A percentile compares a stretch with the other conserved stretches of the same genome.
These are phyloP conservation scores for Clarias gariepinus DNA, from an alignment of 2,113 vertebrate species.

Conservation along the genomic window DNA sequence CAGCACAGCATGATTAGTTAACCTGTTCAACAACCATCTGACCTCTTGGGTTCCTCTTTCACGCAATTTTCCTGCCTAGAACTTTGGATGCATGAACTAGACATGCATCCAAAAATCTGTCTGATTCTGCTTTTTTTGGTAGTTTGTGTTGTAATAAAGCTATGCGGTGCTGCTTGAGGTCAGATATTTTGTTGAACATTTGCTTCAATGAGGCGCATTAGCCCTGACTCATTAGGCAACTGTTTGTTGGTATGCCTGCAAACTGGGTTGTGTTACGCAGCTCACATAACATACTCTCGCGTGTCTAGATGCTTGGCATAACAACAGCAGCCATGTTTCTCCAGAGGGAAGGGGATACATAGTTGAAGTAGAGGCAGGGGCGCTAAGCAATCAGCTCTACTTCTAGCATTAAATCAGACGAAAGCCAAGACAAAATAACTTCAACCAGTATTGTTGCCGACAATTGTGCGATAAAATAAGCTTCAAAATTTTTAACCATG, in stretches of 20 bases:
- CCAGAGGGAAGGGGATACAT: constrained; percentile 25
- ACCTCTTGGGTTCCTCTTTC: constrained; percentile 1
- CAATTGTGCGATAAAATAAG: not conserved
- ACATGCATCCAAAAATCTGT: not conserved
- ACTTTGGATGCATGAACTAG: not conserved
- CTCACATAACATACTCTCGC: constrained; percentile 50
- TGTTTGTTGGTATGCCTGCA: constrained; percentile 43
- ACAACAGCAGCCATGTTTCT: constrained; percentile 38
- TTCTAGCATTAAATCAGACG: not conserved
- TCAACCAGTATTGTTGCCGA: not conserved
- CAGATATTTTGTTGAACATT: constrained; percentile 30
- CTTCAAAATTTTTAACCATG: too few relatives aligned
- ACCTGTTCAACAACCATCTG: constrained; percentile 18
- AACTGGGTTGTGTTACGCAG: constrained; percentile 44
- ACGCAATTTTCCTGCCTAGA: not conserved
- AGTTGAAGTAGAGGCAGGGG: constrained; percentile 14
- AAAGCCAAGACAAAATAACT: not conserved
- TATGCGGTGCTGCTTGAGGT: not conserved
- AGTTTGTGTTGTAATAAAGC: not conserved
- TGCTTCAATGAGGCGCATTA: constrained; percentile 22
- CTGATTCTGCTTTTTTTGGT: not conserved
- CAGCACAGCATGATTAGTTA: constrained; percentile 47
- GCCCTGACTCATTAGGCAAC: constrained; percentile 46
- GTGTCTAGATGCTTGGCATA: constrained; percentile 43
- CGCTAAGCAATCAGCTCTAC: constrained; percentile 6